These are phyloP conservation scores for Aphelenchoides fujianensis DNA, from an alignment of 1,140 invertebrate species.

Conservation along the genomic window DNA sequence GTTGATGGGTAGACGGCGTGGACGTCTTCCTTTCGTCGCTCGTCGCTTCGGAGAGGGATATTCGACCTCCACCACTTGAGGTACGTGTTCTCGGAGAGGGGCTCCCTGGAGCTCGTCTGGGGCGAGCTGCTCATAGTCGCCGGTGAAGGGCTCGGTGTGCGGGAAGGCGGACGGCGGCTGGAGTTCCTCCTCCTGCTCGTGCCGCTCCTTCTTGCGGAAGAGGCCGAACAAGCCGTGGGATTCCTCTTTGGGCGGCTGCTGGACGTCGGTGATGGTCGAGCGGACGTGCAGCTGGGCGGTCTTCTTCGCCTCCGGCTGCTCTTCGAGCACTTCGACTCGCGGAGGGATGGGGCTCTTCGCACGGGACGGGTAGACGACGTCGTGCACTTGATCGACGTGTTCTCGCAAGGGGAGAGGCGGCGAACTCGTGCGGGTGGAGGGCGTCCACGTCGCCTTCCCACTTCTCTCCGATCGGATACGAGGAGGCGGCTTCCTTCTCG, in stretches of 20 bases:
- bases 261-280: not conserved
- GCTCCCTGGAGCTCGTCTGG: not conserved
- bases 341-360: not conserved
- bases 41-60: no score
- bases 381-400: not conserved
- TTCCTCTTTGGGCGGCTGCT: not conserved
- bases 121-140: not conserved
- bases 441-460: not conserved
- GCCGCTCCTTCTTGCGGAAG: not conserved
- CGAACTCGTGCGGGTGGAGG: not conserved
- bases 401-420: not conserved
- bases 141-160: not conserved
- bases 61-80: no score
- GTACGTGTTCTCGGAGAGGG: not conserved
- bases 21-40: no score
- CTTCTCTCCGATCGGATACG: not conserved
- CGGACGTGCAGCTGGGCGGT: not conserved
- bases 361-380: not conserved
- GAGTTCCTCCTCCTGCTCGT: not conserved
- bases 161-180: not conserved
- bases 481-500: not conserved
- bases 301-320: not conserved
- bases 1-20: no score
- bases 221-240: not conserved
- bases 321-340: not conserved